Conservation (phyloP, 2,113 vertebrate species). For the Mobula birostris region DNA sequence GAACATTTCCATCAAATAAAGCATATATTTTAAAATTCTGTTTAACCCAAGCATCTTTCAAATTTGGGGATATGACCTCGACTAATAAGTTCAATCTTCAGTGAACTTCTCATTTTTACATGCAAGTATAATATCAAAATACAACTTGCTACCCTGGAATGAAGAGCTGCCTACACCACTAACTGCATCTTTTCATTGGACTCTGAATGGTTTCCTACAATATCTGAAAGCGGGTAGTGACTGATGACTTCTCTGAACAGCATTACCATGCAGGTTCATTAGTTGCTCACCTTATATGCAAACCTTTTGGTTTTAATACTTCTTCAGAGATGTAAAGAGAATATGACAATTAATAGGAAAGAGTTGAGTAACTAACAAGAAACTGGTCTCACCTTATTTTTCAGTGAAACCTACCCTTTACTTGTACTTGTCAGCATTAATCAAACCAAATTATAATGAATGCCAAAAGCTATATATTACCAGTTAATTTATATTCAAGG, state of each 20-base stretch:
- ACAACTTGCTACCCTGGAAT: neutral
- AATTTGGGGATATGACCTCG: neutral
- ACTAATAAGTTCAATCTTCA: neutral
- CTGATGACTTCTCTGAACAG: neutral
- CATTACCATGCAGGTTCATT: neutral
- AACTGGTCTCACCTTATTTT: conserved; percentile 29
- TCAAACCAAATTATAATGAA: conserved; percentile 64
- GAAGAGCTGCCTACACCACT: too few species aligned
- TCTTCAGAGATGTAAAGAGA: neutral
- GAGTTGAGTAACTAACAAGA: conserved; percentile 33
- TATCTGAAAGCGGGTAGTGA: neutral
- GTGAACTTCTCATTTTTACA: neutral
- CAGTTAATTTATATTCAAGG: conserved; percentile 62
- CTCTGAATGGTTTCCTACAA: neutral
- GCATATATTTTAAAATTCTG: neutral
- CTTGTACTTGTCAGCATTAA: conserved; percentile 56
- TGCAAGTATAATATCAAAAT: neutral
- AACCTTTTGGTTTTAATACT: neutral
- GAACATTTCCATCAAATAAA: neutral
- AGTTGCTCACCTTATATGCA: neutral
- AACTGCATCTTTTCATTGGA: neutral
- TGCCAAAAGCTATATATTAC: conserved; percentile 62
- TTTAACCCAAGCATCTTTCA: neutral
- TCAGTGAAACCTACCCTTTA: conserved; percentile 28
- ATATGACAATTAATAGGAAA: conserved; percentile 32